Percentiles rank a stretch among this genome's conserved stretches.
These are phyloP conservation scores for Pocillopora meandrina DNA, from an alignment of 92 coral and sea anemone genomes.

Conservation along the genomic window DNA sequence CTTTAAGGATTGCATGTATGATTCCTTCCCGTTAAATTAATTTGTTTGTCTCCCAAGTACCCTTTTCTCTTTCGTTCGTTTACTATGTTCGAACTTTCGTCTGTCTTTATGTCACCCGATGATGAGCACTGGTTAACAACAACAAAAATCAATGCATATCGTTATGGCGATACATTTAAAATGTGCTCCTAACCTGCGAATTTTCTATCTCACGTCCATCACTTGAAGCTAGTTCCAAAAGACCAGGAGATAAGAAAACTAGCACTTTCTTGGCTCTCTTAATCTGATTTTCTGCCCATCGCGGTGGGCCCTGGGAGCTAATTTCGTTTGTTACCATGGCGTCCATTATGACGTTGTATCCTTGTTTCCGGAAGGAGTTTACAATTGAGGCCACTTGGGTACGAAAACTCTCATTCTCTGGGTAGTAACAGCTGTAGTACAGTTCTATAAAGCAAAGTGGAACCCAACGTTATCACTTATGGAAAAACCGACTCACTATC, in stretches of 20 bases:
- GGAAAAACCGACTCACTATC: no score
- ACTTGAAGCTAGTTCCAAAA: conserved; percentile 7
- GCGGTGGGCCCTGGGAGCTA: conserved; percentile 39
- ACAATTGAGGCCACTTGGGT: conserved; percentile 42
- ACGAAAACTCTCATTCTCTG: conserved; percentile 33
- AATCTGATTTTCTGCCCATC: conserved; percentile 45
- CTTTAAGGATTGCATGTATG: no score
- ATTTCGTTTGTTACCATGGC: conserved; percentile 40
- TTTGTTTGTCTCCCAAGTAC: no score
- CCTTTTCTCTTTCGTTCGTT: no score
- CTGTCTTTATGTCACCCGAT: no score
- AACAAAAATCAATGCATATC: not conserved
- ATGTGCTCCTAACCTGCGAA: conserved; percentile 8
- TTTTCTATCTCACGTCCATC: conserved; percentile 1
- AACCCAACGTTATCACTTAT: not conserved
- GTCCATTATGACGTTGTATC: conserved; percentile 48
- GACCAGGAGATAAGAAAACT: conserved; percentile 38
- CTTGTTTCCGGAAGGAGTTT: conserved; percentile 26
- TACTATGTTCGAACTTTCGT: no score
- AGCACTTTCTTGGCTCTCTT: conserved; percentile 36
- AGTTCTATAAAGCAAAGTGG: not conserved
- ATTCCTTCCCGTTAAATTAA: no score
- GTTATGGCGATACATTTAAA: not conserved
- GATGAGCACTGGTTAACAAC: not conserved
- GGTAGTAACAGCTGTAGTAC: conserved; percentile 44